Evolutionary conservation across 1,140 invertebrate species (phyloP), one percentile per base, ranked within the genome.

Genomic region (Plectrocnemia conspersa): DNA sequence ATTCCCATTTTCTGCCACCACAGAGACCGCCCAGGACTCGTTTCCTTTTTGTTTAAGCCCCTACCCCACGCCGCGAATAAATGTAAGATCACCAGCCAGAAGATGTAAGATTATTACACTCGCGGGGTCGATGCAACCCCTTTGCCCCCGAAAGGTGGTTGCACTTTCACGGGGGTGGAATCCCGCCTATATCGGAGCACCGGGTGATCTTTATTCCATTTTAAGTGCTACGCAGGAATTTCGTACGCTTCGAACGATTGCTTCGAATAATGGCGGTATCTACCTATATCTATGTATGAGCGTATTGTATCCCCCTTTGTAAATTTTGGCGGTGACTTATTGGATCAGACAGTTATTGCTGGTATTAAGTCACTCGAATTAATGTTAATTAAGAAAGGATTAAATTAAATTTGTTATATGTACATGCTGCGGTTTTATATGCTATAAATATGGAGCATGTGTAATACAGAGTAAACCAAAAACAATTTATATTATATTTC

Each of bases 81-180:
- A 4, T 15, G 42, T 15, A 16, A 27, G 42, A 40, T 13, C 16
- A 2, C 36, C 11, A n/a, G 11, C 13, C 24, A 23, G 15, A 15
- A 45, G 23, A 45, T 23, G 42, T 45, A 45, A 45, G 42, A 45
- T 45, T 45, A 45, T 45, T 45, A 25, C 42, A 16, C 16, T 45
- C 22, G 42, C 40, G 3, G 7, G 42, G 18, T 27, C 22, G 11
- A 11, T 13, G 2, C 42, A 23, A 7, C 22, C 13, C 16, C 16
- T 40, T 40, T 40, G 16, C 36, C 10, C 3, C 36, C n/a, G n/a
- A n/a, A n/a, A n/a, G 13, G 36, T 15, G 16, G 36, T 13, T 40
- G 36, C 9, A 9, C 4, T 3, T 15, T 5, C 21, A 10, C 9
- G 36, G 33, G 36, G 36, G 16, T 40, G 11, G 36, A 29, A 29